Percentiles rank a stretch among this genome's conserved stretches.
phyloP scores from a whole-genome alignment of 2,797 vertebrate species.

The Anguilla anguilla region DNA sequence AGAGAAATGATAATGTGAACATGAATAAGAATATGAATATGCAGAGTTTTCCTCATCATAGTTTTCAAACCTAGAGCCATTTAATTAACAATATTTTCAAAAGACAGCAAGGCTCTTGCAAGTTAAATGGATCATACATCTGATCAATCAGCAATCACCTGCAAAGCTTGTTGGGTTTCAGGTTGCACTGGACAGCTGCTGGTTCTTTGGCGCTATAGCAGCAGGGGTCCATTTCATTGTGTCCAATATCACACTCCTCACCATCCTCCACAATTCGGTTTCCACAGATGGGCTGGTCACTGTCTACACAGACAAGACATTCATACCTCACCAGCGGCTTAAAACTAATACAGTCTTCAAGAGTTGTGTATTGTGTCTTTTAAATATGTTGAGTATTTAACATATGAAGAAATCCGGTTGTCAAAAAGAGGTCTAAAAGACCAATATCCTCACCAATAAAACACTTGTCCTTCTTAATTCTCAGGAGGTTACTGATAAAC shows the following conservation, averaged over 20 bases:
- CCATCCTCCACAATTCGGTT: constrained; percentile 77
- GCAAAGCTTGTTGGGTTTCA: constrained; percentile 74
- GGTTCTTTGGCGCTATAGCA: constrained; percentile 71
- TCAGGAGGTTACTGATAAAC: constrained; percentile 66
- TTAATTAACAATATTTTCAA: neutral
- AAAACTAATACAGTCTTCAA: neutral
- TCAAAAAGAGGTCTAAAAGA: neutral
- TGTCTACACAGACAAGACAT: constrained; percentile 59
- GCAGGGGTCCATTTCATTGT: constrained; percentile 68
- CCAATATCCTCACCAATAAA: constrained; percentile 73
- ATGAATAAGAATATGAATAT: neutral
- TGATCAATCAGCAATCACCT: constrained; percentile 62
- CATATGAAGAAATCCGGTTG: neutral
- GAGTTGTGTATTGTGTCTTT: neutral
- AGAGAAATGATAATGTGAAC: neutral
- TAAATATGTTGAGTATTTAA: neutral
- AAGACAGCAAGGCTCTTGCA: neutral
- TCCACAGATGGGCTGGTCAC: constrained; percentile 80
- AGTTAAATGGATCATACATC: neutral
- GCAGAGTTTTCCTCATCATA: neutral
- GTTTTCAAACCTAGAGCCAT: neutral
- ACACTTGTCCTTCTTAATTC: constrained; percentile 77
- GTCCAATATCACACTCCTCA: constrained; percentile 82
- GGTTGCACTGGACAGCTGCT: constrained; percentile 64
- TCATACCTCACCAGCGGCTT: neutral